phyloP scores from a whole-genome alignment of 2,797 vertebrate genomes.

The Hemibagrus guttatus region DNA sequence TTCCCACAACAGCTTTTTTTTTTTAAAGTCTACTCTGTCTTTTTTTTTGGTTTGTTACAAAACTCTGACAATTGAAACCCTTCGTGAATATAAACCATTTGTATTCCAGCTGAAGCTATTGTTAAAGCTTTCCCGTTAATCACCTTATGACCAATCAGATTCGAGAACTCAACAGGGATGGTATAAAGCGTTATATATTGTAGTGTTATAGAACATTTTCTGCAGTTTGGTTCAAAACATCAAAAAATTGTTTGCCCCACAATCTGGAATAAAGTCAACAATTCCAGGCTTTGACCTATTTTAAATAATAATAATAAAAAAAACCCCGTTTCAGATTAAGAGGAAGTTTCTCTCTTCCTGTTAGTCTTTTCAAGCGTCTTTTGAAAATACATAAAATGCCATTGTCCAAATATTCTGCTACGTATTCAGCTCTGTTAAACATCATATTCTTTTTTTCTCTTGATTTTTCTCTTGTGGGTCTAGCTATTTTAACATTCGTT shows the following conservation, averaged over 20 bases:
- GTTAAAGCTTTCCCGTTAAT: not conserved
- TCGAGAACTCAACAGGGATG: not conserved
- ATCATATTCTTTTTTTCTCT: too few species aligned
- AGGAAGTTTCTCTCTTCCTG: not conserved
- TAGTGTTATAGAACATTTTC: not conserved
- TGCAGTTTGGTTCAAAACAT: not conserved
- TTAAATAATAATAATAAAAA: not conserved
- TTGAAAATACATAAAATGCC: not conserved
- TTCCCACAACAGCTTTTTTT: not conserved
- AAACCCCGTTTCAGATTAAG: not conserved
- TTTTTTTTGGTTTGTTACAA: not conserved
- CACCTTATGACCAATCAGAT: slow-evolving; percentile 8
- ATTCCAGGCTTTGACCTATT: not conserved
- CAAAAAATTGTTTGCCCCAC: not conserved
- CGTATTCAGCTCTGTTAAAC: not conserved
- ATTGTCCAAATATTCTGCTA: not conserved
- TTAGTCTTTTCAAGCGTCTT: not conserved
- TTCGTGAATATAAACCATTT: not conserved
- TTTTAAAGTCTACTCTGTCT: not conserved
- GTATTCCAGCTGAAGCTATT: not conserved
- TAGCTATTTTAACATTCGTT: not conserved
- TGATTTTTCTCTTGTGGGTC: not conserved
- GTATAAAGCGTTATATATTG: not conserved
- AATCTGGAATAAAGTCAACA: not conserved
- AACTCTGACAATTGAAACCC: not conserved